These are phyloP conservation scores for Platygyra sinensis DNA, from an alignment of 64 coral and sea anemone genomes.

Conservation along the genomic window DNA sequence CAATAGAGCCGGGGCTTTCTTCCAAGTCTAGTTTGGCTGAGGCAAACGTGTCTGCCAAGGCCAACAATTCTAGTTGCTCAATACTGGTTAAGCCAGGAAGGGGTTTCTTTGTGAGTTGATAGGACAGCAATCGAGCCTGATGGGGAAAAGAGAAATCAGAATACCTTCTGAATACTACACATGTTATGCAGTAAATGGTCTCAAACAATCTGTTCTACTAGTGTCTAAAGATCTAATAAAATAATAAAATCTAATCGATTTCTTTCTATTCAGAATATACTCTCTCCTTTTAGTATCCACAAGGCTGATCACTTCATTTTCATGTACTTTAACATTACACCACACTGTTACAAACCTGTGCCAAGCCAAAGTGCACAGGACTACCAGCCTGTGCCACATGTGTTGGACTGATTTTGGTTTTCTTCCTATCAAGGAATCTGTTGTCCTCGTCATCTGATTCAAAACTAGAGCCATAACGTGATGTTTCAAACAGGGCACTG, in stretches of 20 bases:
- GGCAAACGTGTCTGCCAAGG: conserved; percentile 94
- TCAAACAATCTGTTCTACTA: too few species aligned
- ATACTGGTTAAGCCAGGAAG: conserved; percentile 92
- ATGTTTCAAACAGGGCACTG: conserved; percentile 85
- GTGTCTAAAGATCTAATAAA: too few species aligned
- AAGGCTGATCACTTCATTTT: too few species aligned
- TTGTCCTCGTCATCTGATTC: conserved; percentile 80
- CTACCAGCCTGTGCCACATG: conserved; percentile 67
- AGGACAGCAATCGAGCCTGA: conserved; percentile 74
- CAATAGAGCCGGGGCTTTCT: conserved; percentile 87
- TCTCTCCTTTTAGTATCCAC: too few species aligned
- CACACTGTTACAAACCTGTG: conserved; percentile 42
- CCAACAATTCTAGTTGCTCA: conserved; percentile 90
- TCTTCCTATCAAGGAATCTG: neutral
- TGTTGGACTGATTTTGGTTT: conserved; percentile 57
- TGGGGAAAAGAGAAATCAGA: neutral
- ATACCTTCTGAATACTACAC: too few species aligned
- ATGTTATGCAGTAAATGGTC: too few species aligned
- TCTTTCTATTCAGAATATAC: too few species aligned
- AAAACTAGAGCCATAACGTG: conserved; percentile 45
- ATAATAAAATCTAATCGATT: too few species aligned
- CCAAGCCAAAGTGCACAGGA: conserved; percentile 89
- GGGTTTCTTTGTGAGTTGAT: conserved; percentile 91
- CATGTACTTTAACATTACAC: too few species aligned
- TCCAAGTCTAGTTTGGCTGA: conserved; percentile 93